Conservation (phyloP, 2,888 invertebrate species). For the Craniophora ligustri region DNA sequence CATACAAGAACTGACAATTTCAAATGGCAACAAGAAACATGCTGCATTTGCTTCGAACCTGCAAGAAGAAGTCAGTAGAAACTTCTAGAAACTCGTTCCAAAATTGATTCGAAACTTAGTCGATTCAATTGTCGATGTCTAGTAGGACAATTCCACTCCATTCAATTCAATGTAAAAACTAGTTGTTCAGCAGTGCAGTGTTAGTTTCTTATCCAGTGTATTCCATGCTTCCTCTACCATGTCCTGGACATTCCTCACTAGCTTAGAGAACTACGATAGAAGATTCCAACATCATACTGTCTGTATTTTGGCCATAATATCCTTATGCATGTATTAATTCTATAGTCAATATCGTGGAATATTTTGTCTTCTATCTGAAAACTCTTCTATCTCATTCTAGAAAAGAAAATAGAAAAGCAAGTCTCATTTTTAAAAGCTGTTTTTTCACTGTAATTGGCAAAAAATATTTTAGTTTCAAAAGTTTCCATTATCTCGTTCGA, state of each 20-base stretch:
- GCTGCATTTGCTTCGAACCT: too few species aligned
- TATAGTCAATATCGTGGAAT: slow-evolving; percentile 28
- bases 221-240: background rate
- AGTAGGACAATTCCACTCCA: too few species aligned
- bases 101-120: too few species aligned
- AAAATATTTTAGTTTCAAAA: slow-evolving; percentile 25
- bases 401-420: slow-evolving; percentile 20
- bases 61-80: too few species aligned
- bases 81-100: too few species aligned
- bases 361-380: slow-evolving; percentile 27
- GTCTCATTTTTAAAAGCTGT: slow-evolving; percentile 15
- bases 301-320: slow-evolving; percentile 23
- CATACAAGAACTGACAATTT: too few species aligned
- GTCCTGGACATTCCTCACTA: background rate
- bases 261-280: slow-evolving; percentile 20
- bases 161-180: too few species aligned
- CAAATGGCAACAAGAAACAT: too few species aligned
- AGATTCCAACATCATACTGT: slow-evolving; percentile 18
- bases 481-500: slow-evolving; percentile 17
- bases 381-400: slow-evolving; percentile 11
- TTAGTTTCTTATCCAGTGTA: slow-evolving; percentile 4
- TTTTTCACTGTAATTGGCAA: slow-evolving; percentile 30
- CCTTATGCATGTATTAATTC: slow-evolving; percentile 35
- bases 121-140: too few species aligned
- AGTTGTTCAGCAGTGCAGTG: background rate